Evolutionary conservation across 2,113 vertebrate species (phyloP).

Genomic region (Vulpes ferrilata): DNA sequence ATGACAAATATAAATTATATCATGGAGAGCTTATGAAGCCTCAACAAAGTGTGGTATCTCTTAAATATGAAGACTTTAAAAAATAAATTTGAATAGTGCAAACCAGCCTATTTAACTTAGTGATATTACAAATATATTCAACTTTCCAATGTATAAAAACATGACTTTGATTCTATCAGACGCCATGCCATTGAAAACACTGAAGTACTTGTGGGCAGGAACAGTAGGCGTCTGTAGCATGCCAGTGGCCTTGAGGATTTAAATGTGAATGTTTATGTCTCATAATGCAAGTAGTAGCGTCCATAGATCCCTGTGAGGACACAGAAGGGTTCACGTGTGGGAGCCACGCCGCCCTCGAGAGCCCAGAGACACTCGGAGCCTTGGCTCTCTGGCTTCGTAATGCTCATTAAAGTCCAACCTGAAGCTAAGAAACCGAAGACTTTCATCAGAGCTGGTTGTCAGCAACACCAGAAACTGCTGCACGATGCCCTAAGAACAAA

Average conservation of each 20-base stretch:
- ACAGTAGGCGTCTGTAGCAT: constrained; percentile 54
- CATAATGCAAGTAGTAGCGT: constrained; percentile 34
- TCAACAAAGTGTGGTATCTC: constrained; percentile 66
- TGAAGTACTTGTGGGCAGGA: constrained; percentile 46
- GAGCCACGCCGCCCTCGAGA: constrained; percentile 92
- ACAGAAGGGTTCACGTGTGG: constrained; percentile 88
- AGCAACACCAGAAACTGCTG: constrained; percentile 97
- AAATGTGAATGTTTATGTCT: constrained; percentile 29
- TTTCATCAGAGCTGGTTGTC: constrained; percentile 95
- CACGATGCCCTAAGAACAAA: constrained; percentile 89
- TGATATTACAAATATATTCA: constrained; percentile 59
- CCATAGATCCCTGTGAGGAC: neutral
- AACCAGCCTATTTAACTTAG: constrained; percentile 63
- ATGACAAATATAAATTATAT: constrained; percentile 76
- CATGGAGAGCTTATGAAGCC: constrained; percentile 74
- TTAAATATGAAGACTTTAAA: constrained; percentile 76
- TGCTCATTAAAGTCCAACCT: constrained; percentile 98
- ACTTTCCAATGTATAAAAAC: constrained; percentile 61
- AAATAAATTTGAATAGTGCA: constrained; percentile 74
- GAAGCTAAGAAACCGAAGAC: constrained; percentile 97
- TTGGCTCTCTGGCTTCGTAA: constrained; percentile 95
- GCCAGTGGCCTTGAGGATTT: constrained; percentile 62
- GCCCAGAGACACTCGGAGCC: constrained; percentile 93
- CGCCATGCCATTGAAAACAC: constrained; percentile 58
- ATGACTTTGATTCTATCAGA: constrained; percentile 45